Evolutionary conservation across 2,797 vertebrate species (phyloP), one percentile per base, ranked within the genome.

Genomic region (Yasuhikotakia modesta): DNA sequence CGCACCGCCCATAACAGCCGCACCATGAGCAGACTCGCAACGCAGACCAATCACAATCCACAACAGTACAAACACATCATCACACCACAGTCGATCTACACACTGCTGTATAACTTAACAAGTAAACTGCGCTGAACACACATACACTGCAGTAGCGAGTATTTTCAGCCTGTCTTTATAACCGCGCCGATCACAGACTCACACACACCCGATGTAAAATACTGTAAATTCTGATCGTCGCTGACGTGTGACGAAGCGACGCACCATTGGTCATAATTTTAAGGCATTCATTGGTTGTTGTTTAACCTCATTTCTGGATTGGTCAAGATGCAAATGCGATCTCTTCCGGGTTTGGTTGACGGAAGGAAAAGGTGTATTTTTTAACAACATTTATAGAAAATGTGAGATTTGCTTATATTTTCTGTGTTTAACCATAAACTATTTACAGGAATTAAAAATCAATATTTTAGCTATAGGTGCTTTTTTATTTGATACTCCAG

Each of bases 1-100:
- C 92, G 88, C 83, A 50, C 90, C 91, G 88, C 93, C 92, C 92
- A 88, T 77, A 91, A 17, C 0, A 24, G 64, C 84, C 90, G 86
- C 88, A 78, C 90, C 92, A 93, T 93, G 80, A 87, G 85, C 86
- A 89, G 89, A 92, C 84, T 63, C 6, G 52, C 64, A 39, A 32
- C 73, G 22, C 58, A 72, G 73, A 84, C 93, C 93, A 93, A 94
- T 94, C 90, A 92, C 2, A 63, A 58, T 66, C 0, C 67, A 39
- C 19, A 45, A 19, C 21, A 2, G 45, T 76, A 76, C 83, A 12
- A 87, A 87, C 91, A 85, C 89, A 79, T 88, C 86, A 92, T 92
- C 91, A 79, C 80, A 86, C 90, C 87, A 92, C 76, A 32, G 11
- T 61, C 30, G 2, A 35, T n/a, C 16, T 0, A 24, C 17, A 17